These are phyloP conservation scores for Crossaster papposus DNA, from an alignment of 53 echinoderm and acorn worm species.

Conservation along the genomic window DNA sequence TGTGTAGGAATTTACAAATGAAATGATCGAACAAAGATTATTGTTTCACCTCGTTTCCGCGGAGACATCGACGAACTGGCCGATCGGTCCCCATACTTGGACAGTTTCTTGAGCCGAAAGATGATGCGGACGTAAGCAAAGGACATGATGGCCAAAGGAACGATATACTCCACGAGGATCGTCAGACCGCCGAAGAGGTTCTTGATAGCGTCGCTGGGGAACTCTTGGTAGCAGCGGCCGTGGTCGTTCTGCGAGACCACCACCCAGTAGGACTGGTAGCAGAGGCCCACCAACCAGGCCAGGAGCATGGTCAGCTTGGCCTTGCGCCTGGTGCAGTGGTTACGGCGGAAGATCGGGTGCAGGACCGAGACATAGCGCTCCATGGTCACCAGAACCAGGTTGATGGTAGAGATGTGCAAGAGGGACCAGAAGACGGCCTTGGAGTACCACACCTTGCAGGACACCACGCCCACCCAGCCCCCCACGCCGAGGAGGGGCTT, in stretches of 20 bases:
- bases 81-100: slow-evolving; percentile 36
- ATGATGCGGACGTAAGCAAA: slow-evolving; percentile 86
- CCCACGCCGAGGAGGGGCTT: slow-evolving; percentile 28
- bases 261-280: slow-evolving; percentile 84
- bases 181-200: slow-evolving; percentile 70
- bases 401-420: slow-evolving; percentile 78
- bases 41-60: slow-evolving; percentile 22
- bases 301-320: slow-evolving; percentile 72
- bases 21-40: neutral
- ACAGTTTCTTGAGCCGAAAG: slow-evolving; percentile 60
- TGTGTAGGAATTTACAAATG: no score
- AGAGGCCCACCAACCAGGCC: slow-evolving; percentile 73
- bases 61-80: neutral
- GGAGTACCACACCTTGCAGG: slow-evolving; percentile 88
- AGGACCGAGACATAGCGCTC: slow-evolving; percentile 83
- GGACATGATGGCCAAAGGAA: slow-evolving; percentile 80
- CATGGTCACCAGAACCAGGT: slow-evolving; percentile 75
- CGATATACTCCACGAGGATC: slow-evolving; percentile 75
- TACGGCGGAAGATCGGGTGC: slow-evolving; percentile 74
- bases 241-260: slow-evolving; percentile 44
- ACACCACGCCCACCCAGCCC: slow-evolving; percentile 47
- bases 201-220: slow-evolving; percentile 68
- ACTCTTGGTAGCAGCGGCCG: slow-evolving; percentile 65
- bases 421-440: slow-evolving; percentile 89
- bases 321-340: slow-evolving; percentile 76